Evolutionary conservation across 1,140 invertebrate species (phyloP), one percentile per base, ranked within the genome.

Genomic region (Hydropsyche tenuis): DNA sequence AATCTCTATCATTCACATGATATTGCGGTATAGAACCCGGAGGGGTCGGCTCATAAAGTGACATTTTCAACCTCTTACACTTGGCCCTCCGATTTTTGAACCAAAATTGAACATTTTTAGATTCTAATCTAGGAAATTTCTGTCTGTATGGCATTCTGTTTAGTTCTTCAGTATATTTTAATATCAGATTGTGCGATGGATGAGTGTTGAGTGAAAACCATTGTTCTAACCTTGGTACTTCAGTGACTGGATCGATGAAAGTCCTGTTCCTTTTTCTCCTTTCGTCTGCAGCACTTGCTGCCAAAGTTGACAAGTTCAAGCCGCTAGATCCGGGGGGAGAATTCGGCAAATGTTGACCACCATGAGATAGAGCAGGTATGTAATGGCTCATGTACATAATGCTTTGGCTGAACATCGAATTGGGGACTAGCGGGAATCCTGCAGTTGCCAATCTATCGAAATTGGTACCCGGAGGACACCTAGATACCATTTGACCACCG

Each of bases 201-300:
- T 99, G 97, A 25, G 97, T 98, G 85, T 98, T 98, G 80, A 96
- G 90, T n/a, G 91, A 90, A 81, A 99, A 99, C 96, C 97, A 99
- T 80, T 95, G 94, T 82, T 99, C 97, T 70, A 99, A 86, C 77
- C 95, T 90, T 3, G 97, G 97, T 56, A 99, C 97, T 88, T 99
- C 97, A 22, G 95, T 96, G 12, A 98, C 94, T 0, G 97, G 97
- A 85, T 99, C 97, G 78, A 99, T 99, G 82, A 99, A 99, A n/a
- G 97, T 98, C 73, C 97, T 89, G 83, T 98, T 98, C 42, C 97
- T 89, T 83, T 97, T 96, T 42, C 95, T 88, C 65, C 96, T 89
- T 81, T 96, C 94, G 78, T 95, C 94, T 79, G 87, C 87, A 79
- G 89, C 84, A 79, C 89, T 82, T 78, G 84, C 80, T 74, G 89